A percentile compares a stretch with the other conserved stretches of the same genome.
phyloP scores from a whole-genome alignment of 2,113 vertebrate species.

The Labrus mixtus region DNA sequence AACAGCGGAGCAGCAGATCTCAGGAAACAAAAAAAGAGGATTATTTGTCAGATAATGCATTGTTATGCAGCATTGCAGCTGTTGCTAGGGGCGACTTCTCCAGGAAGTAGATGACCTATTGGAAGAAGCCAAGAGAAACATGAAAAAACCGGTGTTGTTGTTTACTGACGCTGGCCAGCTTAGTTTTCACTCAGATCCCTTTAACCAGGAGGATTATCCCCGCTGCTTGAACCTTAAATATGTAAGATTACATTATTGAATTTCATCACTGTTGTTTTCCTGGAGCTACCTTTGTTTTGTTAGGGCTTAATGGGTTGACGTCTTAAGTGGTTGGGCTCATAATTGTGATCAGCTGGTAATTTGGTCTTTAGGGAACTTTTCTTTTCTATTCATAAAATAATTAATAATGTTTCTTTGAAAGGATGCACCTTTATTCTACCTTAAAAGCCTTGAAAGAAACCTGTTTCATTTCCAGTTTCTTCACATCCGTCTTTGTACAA shows the following conservation, averaged over 20 bases:
- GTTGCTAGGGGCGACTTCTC: constrained; percentile 31
- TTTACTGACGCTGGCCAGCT: constrained; percentile 63
- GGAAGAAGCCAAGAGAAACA: constrained; percentile 7
- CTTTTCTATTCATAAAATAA: not conserved
- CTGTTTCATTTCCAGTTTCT: not conserved
- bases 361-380: too few relatives aligned
- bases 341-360: too few relatives aligned
- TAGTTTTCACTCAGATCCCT: constrained; percentile 63
- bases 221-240: constrained; percentile 65
- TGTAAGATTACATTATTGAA: constrained; percentile 60
- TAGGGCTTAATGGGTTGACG: not conserved
- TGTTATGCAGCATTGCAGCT: constrained; percentile 16
- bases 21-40: constrained; percentile 56
- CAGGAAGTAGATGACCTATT: constrained; percentile 21
- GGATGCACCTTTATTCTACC: not conserved
- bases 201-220: constrained; percentile 73
- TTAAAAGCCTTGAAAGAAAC: not conserved
- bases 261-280: constrained; percentile 65
- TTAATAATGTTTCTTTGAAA: not conserved
- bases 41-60: constrained; percentile 63
- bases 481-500: not conserved
- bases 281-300: constrained; percentile 38
- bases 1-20: constrained; percentile 55
- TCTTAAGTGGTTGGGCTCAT: not conserved
- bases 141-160: constrained; percentile 51